A percentile compares a stretch with the other conserved stretches of the same genome.
Evolutionary conservation across 2,888 invertebrate species (phyloP).

Genomic region (Lycaena phlaeas): DNA sequence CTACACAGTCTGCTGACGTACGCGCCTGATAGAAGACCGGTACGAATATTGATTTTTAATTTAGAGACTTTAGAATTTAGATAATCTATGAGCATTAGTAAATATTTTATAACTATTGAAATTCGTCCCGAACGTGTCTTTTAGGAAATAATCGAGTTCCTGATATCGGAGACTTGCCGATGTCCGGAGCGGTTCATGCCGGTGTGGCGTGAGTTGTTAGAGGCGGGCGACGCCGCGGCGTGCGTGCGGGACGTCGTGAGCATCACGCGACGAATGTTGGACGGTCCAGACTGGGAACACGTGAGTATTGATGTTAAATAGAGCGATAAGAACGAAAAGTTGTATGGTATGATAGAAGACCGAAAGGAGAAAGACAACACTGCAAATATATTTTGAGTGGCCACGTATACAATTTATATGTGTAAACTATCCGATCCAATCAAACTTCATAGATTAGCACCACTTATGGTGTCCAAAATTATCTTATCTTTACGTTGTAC

Average conservation of each 20-base stretch:
- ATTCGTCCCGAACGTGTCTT: constrained; percentile 7
- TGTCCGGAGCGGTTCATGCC: constrained; percentile 13
- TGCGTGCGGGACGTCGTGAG: constrained; percentile 8
- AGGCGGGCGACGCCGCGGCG: constrained; percentile 19
- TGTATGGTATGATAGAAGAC: too few relatives aligned
- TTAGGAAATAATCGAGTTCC: constrained; percentile 27
- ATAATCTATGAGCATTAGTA: neutral
- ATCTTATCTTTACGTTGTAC: too few relatives aligned
- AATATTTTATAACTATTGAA: neutral
- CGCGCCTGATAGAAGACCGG: constrained; percentile 24
- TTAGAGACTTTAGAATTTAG: too few relatives aligned
- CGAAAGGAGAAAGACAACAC: too few relatives aligned
- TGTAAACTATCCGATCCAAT: too few relatives aligned
- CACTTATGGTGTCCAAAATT: too few relatives aligned
- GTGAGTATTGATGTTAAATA: too few relatives aligned
- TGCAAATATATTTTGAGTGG: too few relatives aligned
- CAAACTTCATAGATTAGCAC: too few relatives aligned
- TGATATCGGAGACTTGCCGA: constrained; percentile 26
- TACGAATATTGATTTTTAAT: constrained; percentile 18
- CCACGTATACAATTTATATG: too few relatives aligned
- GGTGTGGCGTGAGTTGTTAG: constrained; percentile 31
- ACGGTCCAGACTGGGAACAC: constrained; percentile 1
- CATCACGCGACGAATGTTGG: neutral
- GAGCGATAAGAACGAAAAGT: too few relatives aligned
- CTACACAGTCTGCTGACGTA: constrained; percentile 26